Conservation (phyloP, 1,140 invertebrate species). For the Orchesella cincta region DNA sequence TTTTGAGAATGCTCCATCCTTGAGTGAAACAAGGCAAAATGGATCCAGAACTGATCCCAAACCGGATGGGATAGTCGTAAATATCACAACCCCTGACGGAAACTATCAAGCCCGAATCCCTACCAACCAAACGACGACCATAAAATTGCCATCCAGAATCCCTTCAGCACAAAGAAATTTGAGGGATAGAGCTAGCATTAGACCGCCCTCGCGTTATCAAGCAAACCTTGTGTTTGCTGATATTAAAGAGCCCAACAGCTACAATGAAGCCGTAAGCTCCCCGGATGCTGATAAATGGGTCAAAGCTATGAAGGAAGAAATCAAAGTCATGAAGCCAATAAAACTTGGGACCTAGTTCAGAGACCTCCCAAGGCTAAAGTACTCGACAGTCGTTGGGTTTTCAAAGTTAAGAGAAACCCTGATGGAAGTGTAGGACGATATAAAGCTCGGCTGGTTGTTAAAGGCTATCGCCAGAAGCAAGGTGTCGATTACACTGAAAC, state of each 20-base stretch:
- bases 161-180: too few relatives aligned
- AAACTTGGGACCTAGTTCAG: background rate
- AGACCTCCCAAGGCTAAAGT: background rate
- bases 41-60: too few relatives aligned
- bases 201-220: too few relatives aligned
- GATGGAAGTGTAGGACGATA: background rate
- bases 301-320: background rate
- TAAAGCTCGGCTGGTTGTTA: background rate
- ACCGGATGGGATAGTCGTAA: too few relatives aligned
- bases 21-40: too few relatives aligned
- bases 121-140: too few relatives aligned
- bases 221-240: too few relatives aligned
- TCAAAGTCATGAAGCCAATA: background rate
- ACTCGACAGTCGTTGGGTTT: background rate
- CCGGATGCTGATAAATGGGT: background rate
- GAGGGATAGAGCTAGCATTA: too few relatives aligned
- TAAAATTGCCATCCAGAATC: too few relatives aligned
- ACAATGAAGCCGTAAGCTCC: background rate
- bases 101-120: too few relatives aligned
- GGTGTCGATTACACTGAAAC: background rate
- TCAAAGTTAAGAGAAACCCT: background rate
- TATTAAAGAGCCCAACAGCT: background rate
- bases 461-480: background rate
- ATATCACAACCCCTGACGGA: too few relatives aligned
- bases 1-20: too few relatives aligned